Evolutionary conservation across 1,140 invertebrate species (phyloP), one percentile per base, ranked within the genome.

Genomic region (Portunus trituberculatus): DNA sequence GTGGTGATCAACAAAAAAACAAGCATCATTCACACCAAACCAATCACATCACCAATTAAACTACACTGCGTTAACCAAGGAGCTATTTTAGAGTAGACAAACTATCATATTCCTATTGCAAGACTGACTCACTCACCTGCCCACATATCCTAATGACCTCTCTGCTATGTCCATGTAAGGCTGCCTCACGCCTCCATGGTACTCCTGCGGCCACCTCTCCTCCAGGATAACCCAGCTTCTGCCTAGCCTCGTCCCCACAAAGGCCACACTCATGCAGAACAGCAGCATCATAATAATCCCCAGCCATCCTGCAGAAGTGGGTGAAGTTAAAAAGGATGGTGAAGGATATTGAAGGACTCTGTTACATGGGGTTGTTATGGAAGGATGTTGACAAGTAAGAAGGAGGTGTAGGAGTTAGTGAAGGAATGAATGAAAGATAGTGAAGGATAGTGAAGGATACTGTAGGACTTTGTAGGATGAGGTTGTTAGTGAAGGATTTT

Each of bases 121-220:
- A 48, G 29, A 48, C n/a, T 14, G 10, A n/a, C 52, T 0, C 82
- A 20, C 83, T 88, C 0, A 88, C 92, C 92, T 93, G 25, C 84
- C 92, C 8, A 29, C 46, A 0, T 0, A 14, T 4, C 92, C 92
- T 3, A 93, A 12, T 0, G 92, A 39, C n/a, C 46, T 48, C 8
- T 93, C 83, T 4, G 92, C 92, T 0, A 93, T 86, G n/a, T 93
- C 92, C 92, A 93, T 87, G 46, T 93, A 93, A 4, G 92, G 92
- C 14, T 86, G 83, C 7, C 92, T 39, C 45, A n/a, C 86, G 20
- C 4, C 29, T 4, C n/a, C 25, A 7, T 25, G 7, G 84, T 93
- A 93, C 25, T 59, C 6, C 84, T 88, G 8, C 4, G 92, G 92
- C 92, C 92, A 93, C 8, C 92, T 39, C 29, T 93, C 92, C 84